Evolutionary conservation across 2,888 invertebrate genomes (phyloP), one percentile per base, ranked within the genome.

Genomic region (Pseudanteris insignis): DNA sequence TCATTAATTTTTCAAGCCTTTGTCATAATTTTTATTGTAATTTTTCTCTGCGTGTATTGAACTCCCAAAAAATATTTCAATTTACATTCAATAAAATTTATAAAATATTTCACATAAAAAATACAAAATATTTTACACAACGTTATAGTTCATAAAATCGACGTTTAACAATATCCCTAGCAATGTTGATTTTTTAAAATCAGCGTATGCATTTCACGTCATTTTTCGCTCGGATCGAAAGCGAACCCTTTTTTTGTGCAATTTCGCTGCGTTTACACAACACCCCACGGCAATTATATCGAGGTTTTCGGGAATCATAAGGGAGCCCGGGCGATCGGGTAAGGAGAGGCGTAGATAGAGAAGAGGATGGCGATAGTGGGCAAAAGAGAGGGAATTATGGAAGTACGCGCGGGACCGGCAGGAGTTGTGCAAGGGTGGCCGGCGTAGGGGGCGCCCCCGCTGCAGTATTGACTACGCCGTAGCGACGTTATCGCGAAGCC

Each of bases 391-490:
- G 15, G 15, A 7, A 7, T 10, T 13, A 30, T 24, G 38, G 11
- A 32, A 26, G 43, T 41, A 43, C 33, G 50, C 32, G 38, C 33
- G 29, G 59, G 57, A 53, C 60, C 58, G 58, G 65, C 46, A 51
- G 32, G 3, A 12, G 30, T 4, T 10, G 30, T 64, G 63, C 64
- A 57, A 51, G 61, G 62, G 65, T 57, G 64, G 58, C 54, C 32
- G 37, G 37, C 10, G 38, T 55, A 54, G 41, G 60, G 62, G 63
- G 66, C 51, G 57, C 55, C 57, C 57, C 44, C 63, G 68, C 61
- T 76, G 75, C 74, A 74, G 70, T 75, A 76, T 76, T 67, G 72
- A 75, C 72, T 72, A 62, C 64, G 67, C 63, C 68, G 67, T 63
- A 55, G 50, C 67, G 54, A 63, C 69, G 67, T 72, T 72, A 71